Conservation (phyloP, 2,113 vertebrate genomes). For the Meles meles region DNA sequence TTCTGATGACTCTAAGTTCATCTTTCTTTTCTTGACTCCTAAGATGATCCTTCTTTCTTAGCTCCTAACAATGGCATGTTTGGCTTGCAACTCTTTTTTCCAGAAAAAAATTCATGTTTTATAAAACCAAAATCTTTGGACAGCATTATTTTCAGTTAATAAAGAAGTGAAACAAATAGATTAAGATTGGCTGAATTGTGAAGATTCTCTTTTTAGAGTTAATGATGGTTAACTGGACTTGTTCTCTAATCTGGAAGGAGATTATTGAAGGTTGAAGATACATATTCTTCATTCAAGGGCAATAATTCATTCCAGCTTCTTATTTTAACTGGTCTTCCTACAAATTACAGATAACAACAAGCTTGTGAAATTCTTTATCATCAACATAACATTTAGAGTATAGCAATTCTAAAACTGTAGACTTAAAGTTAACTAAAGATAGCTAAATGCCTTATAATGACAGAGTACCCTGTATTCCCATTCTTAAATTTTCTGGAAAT, state of each 20-base stretch:
- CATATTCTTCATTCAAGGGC: background rate
- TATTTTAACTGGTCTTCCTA: slow-evolving; percentile 23
- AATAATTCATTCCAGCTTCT: background rate
- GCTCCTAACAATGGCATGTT: slow-evolving; percentile 84
- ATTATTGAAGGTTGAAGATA: background rate
- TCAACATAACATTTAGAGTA: background rate
- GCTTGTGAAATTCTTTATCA: slow-evolving; percentile 9
- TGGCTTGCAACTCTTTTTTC: slow-evolving; percentile 72
- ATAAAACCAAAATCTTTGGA: slow-evolving; percentile 49
- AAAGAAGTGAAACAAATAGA: background rate
- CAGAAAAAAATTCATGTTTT: slow-evolving; percentile 44
- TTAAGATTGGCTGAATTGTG: background rate
- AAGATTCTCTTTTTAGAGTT: background rate
- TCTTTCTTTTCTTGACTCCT: slow-evolving; percentile 66
- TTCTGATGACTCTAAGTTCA: slow-evolving; percentile 64
- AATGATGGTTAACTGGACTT: background rate
- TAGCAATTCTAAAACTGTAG: background rate
- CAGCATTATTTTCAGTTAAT: slow-evolving; percentile 23
- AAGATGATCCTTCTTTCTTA: slow-evolving; percentile 78
- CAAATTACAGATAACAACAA: slow-evolving; percentile 6
- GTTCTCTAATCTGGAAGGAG: background rate
- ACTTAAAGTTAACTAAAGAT: background rate
- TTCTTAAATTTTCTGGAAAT: slow-evolving; percentile 11
- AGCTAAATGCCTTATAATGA: background rate
- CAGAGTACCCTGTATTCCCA: background rate